A percentile compares a stretch with the other conserved stretches of the same genome.
phyloP scores from a whole-genome alignment of 1,140 invertebrate genomes.

The Chionoecetes opilio region DNA sequence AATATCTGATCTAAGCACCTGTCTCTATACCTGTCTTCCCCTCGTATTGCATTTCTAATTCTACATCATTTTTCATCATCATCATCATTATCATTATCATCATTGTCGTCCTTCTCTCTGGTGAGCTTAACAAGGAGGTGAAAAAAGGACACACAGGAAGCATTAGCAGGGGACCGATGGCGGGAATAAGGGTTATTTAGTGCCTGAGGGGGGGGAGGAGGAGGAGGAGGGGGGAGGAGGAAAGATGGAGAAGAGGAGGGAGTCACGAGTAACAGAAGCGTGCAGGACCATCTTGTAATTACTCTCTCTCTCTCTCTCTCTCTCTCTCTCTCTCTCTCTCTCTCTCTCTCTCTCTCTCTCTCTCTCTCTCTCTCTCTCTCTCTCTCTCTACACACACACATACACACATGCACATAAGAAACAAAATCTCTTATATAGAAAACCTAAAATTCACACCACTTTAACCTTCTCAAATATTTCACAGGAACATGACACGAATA shows the following conservation, averaged over 20 bases:
- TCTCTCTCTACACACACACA: neutral
- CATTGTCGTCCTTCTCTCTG: neutral
- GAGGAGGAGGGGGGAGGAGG: neutral
- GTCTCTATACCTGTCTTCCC: too few species aligned
- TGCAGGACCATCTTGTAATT: neutral
- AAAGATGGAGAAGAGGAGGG: neutral
- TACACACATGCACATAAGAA: neutral
- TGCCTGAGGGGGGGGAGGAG: neutral
- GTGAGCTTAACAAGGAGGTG: neutral
- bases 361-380: slow-evolving; percentile 21
- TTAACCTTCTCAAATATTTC: neutral
- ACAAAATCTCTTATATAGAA: neutral
- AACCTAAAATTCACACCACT: neutral
- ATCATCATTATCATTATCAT: neutral
- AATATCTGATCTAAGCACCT: too few species aligned
- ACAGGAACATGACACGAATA: neutral
- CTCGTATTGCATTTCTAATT: too few species aligned
- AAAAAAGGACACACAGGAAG: neutral
- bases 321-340: slow-evolving; percentile 16
- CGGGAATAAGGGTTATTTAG: neutral
- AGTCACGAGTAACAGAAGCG: neutral
- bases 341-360: slow-evolving; percentile 16
- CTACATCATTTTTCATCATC: neutral
- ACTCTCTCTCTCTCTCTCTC: slow-evolving; percentile 25
- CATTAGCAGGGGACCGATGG: neutral